Base-by-base conservation (phyloP, 1,140 invertebrate species). In the Muscidifurax raptorellus region DNA sequence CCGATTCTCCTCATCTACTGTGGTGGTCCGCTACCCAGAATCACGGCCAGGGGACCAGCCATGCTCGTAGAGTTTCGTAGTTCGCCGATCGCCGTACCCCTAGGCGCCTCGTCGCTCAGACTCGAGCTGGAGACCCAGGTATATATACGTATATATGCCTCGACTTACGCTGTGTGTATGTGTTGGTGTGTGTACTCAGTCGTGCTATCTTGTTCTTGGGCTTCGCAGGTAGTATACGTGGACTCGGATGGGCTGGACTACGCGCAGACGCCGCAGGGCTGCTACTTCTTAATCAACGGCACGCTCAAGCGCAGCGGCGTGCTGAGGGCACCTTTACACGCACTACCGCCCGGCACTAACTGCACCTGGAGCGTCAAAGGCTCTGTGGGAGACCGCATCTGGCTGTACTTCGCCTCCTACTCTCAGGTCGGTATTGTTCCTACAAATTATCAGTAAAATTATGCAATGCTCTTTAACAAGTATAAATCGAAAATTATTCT, bases 61-160 rank as follows among this genome's bases (percentile, higher is more conserved):
- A 97, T 98, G 95, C 93, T 97, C n/a, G 96, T 98, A 0, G 96
- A 97, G 28, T 97, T 98, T 88, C 95, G 96, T 91, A 97, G 96
- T 66, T 97, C 95, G 28, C 95, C 95, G 0, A 95, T 95, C 89
- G 96, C 96, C 71, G 96, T 96, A 75, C 96, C 96, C 1, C 92
- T 97, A 25, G 94, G 94, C 0, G 93, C 93, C 6, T 96, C 95
- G 0, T 95, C 96, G 0, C 91, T 97, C 66, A 92, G 96, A 0
- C 96, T 97, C 85, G 97, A 98, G 88, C 94, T 98, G 10, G 96
- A 98, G 88, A 96, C 97, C 12, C 96, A 97, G 86, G 96, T 98
- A 27, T 67, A 1, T 10, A 6, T 9, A 10, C 36, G 7, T 40
- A 13, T 69, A 52, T 74, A 6, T 74, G 30, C n/a, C n/a, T n/a